phyloP scores from a whole-genome alignment of 2,888 invertebrate species.

The Hipparchia semele region DNA sequence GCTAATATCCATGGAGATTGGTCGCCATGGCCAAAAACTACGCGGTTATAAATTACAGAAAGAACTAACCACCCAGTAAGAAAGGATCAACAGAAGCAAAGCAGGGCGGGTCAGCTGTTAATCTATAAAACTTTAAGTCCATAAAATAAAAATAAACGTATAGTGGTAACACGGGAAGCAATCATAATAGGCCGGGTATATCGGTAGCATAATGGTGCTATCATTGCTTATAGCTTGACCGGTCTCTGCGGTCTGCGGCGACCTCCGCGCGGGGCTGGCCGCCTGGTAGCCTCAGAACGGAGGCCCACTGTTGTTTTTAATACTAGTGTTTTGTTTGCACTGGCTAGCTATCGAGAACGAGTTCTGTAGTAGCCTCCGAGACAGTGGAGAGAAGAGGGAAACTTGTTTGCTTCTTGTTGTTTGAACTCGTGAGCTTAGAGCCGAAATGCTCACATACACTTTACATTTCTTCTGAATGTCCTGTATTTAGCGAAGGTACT shows the following conservation, averaged over 20 bases:
- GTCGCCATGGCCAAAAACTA: no score
- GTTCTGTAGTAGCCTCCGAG: background rate
- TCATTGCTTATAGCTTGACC: slow-evolving; percentile 4
- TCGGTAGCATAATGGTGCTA: slow-evolving; percentile 51
- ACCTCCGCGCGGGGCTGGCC: slow-evolving; percentile 63
- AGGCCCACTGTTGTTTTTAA: slow-evolving; percentile 70
- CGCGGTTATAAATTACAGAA: no score
- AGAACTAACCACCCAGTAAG: no score
- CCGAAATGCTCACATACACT: no score
- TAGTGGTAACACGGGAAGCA: slow-evolving; percentile 57
- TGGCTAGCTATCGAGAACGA: slow-evolving; percentile 58
- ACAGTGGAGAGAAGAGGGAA: background rate
- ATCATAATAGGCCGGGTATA: slow-evolving; percentile 78
- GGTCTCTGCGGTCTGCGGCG: slow-evolving; percentile 60
- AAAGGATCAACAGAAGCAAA: no score
- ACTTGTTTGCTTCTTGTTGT: no score
- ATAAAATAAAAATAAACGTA: slow-evolving; percentile 1
- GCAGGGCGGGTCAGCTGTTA: no score
- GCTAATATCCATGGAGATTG: no score
- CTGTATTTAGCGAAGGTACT: no score
- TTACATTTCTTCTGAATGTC: no score
- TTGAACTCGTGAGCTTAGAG: no score
- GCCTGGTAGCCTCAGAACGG: slow-evolving; percentile 66
- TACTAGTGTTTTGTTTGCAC: slow-evolving; percentile 65
- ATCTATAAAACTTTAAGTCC: background rate